Evolutionary conservation across 1,140 invertebrate species (phyloP).

Genomic region (Drosophila sucinea): DNA sequence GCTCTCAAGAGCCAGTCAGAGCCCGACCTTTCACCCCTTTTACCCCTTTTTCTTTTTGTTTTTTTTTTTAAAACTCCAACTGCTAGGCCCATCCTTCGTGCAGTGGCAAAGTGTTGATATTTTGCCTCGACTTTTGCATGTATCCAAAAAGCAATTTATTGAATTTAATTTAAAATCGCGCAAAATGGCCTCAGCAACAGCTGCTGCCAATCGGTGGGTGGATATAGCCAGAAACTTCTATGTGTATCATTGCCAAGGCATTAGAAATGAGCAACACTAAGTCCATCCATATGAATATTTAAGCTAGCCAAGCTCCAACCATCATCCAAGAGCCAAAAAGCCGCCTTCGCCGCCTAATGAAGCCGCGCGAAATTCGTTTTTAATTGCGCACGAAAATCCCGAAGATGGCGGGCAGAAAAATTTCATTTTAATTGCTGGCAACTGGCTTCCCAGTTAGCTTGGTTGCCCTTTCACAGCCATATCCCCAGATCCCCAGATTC

Average conservation of each 20-base stretch:
- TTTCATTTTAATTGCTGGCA: constrained; percentile 71
- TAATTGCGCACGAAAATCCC: constrained; percentile 74
- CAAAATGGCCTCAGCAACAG: constrained; percentile 58
- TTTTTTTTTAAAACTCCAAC: neutral
- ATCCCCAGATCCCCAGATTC: constrained; percentile 30
- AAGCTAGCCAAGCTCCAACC: constrained; percentile 45
- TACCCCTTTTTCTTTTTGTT: too few species aligned
- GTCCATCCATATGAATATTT: constrained; percentile 72
- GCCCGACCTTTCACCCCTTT: constrained; percentile 31
- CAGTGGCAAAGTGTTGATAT: constrained; percentile 62
- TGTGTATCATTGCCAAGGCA: constrained; percentile 42
- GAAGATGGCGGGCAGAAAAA: constrained; percentile 75
- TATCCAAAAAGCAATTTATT: constrained; percentile 67
- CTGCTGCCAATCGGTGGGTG: constrained; percentile 34
- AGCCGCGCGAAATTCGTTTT: constrained; percentile 79
- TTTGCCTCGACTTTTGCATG: constrained; percentile 62
- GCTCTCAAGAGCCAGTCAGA: constrained; percentile 46
- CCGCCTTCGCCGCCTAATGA: constrained; percentile 59
- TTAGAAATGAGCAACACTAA: constrained; percentile 1
- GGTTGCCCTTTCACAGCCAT: neutral
- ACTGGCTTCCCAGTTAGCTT: neutral
- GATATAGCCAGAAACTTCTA: constrained; percentile 27
- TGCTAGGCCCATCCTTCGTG: constrained; percentile 25
- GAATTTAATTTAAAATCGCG: constrained; percentile 80
- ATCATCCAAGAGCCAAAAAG: neutral